Conservation (phyloP, 2,888 invertebrate species). For the Mythimna albipuncta region DNA sequence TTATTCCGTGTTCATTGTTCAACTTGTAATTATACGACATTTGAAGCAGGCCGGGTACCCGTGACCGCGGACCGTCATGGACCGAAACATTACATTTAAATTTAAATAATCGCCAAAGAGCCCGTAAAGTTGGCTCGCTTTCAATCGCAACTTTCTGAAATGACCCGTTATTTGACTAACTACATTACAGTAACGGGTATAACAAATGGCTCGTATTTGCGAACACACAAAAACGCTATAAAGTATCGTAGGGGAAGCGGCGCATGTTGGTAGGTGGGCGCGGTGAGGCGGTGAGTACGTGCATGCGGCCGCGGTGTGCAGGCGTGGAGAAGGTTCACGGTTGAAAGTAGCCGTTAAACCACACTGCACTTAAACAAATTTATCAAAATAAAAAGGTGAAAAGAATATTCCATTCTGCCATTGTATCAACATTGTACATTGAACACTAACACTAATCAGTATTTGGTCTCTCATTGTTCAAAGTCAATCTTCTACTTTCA, state of each 20-base stretch:
- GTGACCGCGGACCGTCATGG: conserved; percentile 4
- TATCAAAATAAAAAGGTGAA: neutral
- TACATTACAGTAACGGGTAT: conserved; percentile 4
- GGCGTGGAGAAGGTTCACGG: neutral
- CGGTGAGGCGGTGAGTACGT: neutral
- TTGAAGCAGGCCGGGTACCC: conserved; percentile 11
- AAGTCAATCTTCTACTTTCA: conserved; percentile 1
- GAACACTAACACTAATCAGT: neutral
- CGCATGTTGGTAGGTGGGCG: neutral
- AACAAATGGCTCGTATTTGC: conserved; percentile 31
- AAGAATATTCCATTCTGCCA: neutral
- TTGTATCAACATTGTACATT: neutral
- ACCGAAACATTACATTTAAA: conserved; percentile 40
- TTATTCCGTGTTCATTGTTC: conserved; percentile 39
- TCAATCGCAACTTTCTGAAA: conserved; percentile 34
- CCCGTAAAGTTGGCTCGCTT: conserved; percentile 24
- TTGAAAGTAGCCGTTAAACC: neutral
- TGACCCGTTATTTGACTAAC: conserved; percentile 16
- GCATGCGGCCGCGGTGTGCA: neutral
- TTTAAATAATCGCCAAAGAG: conserved; percentile 46
- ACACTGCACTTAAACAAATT: neutral
- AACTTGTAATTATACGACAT: conserved; percentile 33
- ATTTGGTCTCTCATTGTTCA: neutral
- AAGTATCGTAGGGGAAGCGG: conserved; percentile 1
- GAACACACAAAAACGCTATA: conserved; percentile 35